Evolutionary conservation across 2,888 invertebrate species (phyloP).

Genomic region (Polylopha cassiicola): DNA sequence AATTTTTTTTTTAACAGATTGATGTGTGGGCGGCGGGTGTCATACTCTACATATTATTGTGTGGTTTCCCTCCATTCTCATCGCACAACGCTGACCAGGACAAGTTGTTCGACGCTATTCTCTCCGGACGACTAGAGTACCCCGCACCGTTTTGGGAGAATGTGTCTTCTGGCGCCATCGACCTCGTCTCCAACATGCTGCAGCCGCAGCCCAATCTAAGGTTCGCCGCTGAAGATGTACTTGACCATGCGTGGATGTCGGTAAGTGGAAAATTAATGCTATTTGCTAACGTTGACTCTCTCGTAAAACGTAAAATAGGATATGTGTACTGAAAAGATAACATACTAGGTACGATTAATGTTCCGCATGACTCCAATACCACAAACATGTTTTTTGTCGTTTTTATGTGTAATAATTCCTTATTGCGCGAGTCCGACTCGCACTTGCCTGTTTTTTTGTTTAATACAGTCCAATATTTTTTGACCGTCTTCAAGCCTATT

Average conservation of each 20-base stretch:
- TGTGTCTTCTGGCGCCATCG: constrained; percentile 91
- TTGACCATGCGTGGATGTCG: constrained; percentile 93
- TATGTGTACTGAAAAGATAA: too few species aligned
- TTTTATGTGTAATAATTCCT: too few species aligned
- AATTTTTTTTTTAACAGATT: constrained; percentile 81
- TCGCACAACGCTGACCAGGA: constrained; percentile 96
- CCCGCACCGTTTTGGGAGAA: constrained; percentile 98
- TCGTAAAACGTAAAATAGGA: too few species aligned
- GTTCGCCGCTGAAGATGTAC: constrained; percentile 93
- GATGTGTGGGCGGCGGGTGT: constrained; percentile 99
- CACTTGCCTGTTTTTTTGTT: too few species aligned
- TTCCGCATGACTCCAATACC: too few species aligned
- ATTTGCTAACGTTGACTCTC: too few species aligned
- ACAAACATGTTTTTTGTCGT: too few species aligned
- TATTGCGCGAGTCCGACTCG: too few species aligned
- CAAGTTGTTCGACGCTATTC: constrained; percentile 96
- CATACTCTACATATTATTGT: constrained; percentile 96
- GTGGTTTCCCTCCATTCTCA: constrained; percentile 98
- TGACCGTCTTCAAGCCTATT: too few species aligned
- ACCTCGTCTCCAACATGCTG: constrained; percentile 94
- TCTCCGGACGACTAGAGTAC: constrained; percentile 95
- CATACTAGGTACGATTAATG: too few species aligned
- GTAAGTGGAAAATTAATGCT: too few species aligned
- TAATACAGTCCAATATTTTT: too few species aligned
- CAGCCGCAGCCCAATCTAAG: constrained; percentile 92